Base-by-base conservation (phyloP, 2,888 invertebrate species). In the Cephus pygmeus region DNA sequence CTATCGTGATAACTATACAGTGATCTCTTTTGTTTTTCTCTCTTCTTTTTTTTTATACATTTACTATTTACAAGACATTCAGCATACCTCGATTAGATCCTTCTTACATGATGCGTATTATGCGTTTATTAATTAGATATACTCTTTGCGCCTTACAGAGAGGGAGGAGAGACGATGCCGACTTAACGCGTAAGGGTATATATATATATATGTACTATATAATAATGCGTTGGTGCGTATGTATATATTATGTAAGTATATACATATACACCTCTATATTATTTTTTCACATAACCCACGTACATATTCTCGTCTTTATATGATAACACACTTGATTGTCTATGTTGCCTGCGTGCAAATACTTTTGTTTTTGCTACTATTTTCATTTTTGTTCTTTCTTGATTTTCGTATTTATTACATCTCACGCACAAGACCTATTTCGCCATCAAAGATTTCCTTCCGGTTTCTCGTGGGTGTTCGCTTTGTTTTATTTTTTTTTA, bases 11-110 rank as follows among this genome's bases (percentile, higher is more conserved):
- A 82, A 36, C 74, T 75, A 73, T 68, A 77, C 34, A 75, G 30
- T 33, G 12, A 40, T 75, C 36, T 30, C 23, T 74, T 35, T 69
- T 56, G 11, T 34, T 12, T 11, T 33, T 33, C 33, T 31, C 31
- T 31, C 0, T 33, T 4, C 4, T n/a, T n/a, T 31, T 73, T 35
- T n/a, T 74, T 74, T 76, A 84, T 85, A 87, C 83, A 84, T 77
- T 84, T 80, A 86, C 80, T 87, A 87, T 87, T 83, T 87, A 87
- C 87, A 87, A 83, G 82, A 87, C 84, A 86, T 83, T 83, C 78
- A 86, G 73, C 76, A 76, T 80, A 77, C 23, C 69, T 78, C 73
- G 40, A 76, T 74, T 78, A 76, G 77, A 82, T 80, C 82, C 78
- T 74, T 77, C 56, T 33, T 77, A 30, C 73, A 4, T 23, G 23